Evolutionary conservation across 2,888 invertebrate genomes (phyloP).

Genomic region (Agrochola macilenta): DNA sequence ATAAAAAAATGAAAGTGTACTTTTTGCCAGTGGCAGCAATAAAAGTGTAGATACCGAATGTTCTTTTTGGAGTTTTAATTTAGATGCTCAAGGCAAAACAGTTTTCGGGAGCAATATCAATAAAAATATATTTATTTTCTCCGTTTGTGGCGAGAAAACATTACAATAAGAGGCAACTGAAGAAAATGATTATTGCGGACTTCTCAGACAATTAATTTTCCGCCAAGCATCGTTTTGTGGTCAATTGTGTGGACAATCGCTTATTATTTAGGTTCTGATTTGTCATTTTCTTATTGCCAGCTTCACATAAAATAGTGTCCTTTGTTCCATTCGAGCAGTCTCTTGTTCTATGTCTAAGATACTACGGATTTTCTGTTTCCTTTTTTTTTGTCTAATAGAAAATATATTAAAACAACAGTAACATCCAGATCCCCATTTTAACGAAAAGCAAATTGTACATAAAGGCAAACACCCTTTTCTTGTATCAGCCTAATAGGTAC

Average conservation of each 20-base stretch:
- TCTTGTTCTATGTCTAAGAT: background rate
- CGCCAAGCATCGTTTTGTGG: conserved; percentile 3
- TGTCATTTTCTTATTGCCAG: background rate
- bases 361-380: background rate
- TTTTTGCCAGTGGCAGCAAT: conserved; percentile 9
- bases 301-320: background rate
- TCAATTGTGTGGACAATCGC: background rate
- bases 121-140: conserved; percentile 28
- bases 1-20: background rate
- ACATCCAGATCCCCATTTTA: background rate
- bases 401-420: background rate
- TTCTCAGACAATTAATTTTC: conserved; percentile 13
- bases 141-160: conserved; percentile 1
- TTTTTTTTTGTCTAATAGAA: background rate
- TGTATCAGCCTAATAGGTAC: conserved; percentile 21
- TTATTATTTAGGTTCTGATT: background rate
- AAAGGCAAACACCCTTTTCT: background rate
- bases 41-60: background rate
- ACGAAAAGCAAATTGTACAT: conserved; percentile 2
- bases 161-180: conserved; percentile 2
- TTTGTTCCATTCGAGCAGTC: background rate
- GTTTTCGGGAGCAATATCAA: conserved; percentile 30
- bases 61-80: conserved; percentile 14
- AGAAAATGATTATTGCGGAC: conserved; percentile 23
- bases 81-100: background rate